Conservation (phyloP, 2,888 invertebrate genomes). For the Pheosia gnoma region DNA sequence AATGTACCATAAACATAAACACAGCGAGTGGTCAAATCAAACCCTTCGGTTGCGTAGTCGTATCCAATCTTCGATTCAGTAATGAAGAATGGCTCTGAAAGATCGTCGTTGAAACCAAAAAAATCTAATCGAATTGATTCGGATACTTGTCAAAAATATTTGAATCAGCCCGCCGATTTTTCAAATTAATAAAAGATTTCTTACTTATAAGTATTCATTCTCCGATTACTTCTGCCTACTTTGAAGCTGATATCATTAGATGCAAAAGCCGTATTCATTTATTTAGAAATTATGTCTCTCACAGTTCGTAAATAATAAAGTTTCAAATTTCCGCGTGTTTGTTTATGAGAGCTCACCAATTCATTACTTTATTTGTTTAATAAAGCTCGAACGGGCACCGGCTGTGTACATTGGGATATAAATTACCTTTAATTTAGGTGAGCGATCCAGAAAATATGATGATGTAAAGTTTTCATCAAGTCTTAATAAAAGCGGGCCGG, state of each 20-base stretch:
- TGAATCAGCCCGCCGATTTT: no score
- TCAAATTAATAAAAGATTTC: no score
- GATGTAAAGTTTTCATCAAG: slow-evolving; percentile 77
- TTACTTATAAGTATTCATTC: no score
- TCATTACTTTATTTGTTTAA: slow-evolving; percentile 81
- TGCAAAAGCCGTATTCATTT: slow-evolving; percentile 47
- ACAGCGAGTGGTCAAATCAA: no score
- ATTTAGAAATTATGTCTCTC: slow-evolving; percentile 54
- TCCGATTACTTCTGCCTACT: no score
- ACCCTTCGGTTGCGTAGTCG: no score
- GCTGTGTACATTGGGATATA: slow-evolving; percentile 75
- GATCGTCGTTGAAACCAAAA: no score
- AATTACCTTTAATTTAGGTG: slow-evolving; percentile 81
- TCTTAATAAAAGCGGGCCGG: slow-evolving; percentile 62
- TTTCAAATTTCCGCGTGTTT: slow-evolving; percentile 67
- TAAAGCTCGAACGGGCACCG: slow-evolving; percentile 73
- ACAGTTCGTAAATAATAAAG: slow-evolving; percentile 68
- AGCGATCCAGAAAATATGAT: slow-evolving; percentile 80
- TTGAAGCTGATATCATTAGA: slow-evolving; percentile 25
- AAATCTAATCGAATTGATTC: no score
- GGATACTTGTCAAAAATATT: no score
- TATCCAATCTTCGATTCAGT: no score
- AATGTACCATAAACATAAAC: no score
- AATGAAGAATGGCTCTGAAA: no score
- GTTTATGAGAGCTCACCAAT: slow-evolving; percentile 72